Evolutionary conservation across 2,888 invertebrate species (phyloP), one percentile per base, ranked within the genome.

Genomic region (Troilus luridus): DNA sequence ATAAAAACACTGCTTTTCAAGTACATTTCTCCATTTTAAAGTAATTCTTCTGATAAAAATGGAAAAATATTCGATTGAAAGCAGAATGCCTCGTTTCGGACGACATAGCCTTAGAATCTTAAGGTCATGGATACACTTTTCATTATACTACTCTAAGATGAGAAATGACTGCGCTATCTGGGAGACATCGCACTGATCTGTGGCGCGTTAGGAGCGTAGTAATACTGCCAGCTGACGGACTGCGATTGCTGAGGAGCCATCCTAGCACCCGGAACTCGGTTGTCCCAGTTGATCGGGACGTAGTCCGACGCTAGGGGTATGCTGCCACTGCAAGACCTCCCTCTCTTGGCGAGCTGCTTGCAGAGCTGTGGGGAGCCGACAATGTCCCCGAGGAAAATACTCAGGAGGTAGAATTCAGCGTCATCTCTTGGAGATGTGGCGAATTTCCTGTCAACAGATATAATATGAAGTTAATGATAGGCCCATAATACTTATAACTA

Each of bases 371-470:
- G 96, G 91, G 97, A 97, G 27, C 96, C 97, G 92, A 98, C 96
- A 93, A 97, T 97, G 94, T 98, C 97, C 59, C 98, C 98, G 91
- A 98, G 95, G 94, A 98, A 98, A 92, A 98, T 97, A 94, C 97
- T 98, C 92, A 98, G 95, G 67, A 98, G 95, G 94, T 97, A 98
- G 94, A 96, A 96, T 95, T 98, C 97, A 94, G 97, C 95, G 93
- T 96, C 96, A 93, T 96, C 96, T 93, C 96, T 96, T 67, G 96
- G 95, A 89, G 97, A 97, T 91, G 95, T 95, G 94, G 97, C 97
- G 95, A 97, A 97, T 93, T 97, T 96, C 93, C 97, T 98, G 95
- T 88, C 95, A 94, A 94, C 72, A 27, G 6, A 77, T 93, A 88
- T 92, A 93, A 93, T 92, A 92, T 81, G 5, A 14, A 67, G 24